Evolutionary conservation across 2,797 vertebrate species (phyloP).

Genomic region (Nasua narica): DNA sequence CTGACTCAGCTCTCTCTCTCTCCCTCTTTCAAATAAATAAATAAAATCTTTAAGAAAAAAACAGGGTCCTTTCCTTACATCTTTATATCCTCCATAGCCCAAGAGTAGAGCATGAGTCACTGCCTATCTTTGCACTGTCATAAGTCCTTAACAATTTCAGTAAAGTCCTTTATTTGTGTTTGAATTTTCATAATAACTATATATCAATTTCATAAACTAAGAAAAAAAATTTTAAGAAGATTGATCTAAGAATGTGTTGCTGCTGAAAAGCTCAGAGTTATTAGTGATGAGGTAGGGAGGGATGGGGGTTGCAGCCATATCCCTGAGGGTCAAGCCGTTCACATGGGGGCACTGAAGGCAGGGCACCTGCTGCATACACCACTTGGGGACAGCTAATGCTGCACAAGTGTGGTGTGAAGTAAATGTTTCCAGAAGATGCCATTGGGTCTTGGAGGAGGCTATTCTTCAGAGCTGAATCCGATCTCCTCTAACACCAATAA

Average conservation of each 20-base stretch:
- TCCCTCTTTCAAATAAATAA: neutral
- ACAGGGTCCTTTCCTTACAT: neutral
- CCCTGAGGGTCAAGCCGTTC: neutral
- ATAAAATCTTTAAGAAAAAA: neutral
- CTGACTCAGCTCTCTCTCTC: neutral
- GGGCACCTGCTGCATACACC: rapidly evolving
- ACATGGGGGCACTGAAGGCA: neutral
- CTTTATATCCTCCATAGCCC: neutral
- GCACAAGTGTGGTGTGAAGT: too few species aligned
- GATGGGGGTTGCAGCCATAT: too few species aligned
- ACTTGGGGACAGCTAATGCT: neutral
- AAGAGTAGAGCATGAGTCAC: neutral
- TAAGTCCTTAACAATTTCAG: neutral
- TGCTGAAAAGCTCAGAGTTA: neutral
- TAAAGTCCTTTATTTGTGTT: neutral
- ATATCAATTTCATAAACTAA: neutral
- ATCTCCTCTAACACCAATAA: neutral
- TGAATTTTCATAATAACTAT: neutral
- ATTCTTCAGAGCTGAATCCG: neutral
- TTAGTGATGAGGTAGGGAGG: neutral
- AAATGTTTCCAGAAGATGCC: neutral
- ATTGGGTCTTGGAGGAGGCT: neutral
- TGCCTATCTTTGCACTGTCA: neutral
- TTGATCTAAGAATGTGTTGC: neutral
- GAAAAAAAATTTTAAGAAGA: neutral